Conservation (phyloP, 2,113 vertebrate genomes). For the Drymodes brunneopygia region DNA sequence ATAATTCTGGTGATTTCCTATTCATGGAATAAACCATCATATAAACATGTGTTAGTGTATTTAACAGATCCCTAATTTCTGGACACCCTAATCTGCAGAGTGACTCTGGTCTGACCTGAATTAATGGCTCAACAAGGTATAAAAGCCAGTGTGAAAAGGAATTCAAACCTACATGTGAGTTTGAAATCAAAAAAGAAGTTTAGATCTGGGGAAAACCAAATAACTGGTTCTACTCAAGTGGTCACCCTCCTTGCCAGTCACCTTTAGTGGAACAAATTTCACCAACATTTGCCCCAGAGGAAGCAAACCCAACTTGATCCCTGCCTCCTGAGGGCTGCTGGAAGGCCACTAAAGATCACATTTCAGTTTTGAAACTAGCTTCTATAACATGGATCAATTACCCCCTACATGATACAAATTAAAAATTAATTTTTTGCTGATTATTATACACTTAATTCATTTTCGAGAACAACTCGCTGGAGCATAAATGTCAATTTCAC, state of each 20-base stretch:
- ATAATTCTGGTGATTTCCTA: background rate
- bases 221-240: background rate
- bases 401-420: slow-evolving; percentile 46
- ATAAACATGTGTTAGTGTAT: background rate
- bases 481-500: slow-evolving; percentile 74
- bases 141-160: background rate
- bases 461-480: slow-evolving; percentile 62
- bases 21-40: background rate
- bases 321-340: background rate
- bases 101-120: background rate
- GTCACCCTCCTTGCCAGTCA: background rate
- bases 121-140: background rate
- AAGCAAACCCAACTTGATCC: background rate
- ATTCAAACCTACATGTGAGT: background rate
- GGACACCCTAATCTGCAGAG: background rate
- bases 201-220: background rate
- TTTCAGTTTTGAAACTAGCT: slow-evolving; percentile 4
- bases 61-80: background rate
- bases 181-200: background rate
- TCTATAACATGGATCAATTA: slow-evolving; percentile 44
- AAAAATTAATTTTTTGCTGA: slow-evolving; percentile 57
- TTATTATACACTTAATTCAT: slow-evolving; percentile 23
- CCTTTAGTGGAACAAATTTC: background rate
- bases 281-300: background rate
- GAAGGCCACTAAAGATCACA: slow-evolving; percentile 25